Base-by-base conservation (phyloP, 1,140 invertebrate genomes). In the Orius insidiosus region DNA sequence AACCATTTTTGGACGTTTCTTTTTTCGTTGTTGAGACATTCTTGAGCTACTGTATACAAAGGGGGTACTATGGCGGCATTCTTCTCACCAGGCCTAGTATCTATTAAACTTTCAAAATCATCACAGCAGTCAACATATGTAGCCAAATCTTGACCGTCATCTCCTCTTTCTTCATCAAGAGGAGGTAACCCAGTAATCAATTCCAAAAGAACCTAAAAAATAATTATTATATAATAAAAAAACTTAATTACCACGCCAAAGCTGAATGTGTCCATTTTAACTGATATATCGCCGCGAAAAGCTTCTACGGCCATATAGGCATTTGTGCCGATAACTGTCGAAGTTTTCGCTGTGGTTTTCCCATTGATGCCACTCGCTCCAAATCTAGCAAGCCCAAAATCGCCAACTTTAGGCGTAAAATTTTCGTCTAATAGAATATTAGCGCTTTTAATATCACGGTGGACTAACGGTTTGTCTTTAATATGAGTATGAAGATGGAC, bases 251-350 rank as follows among this genome's bases (percentile, higher is more conserved):
- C 78, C 36, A 85, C 74, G 5, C 80, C 82, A 68, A 74, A 85
- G 57, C 80, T 82, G 58, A 74, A 85, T 9, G 76, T 71, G 58
- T 85, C 82, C 51, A 77, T 68, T 65, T 82, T 80, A 11, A 74
- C 67, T 15, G 78, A 78, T 36, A 84, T 65, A 38, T 80, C 75
- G 2, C 78, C 76, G 42, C 67, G 60, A 53, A 74, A 71, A 5
- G 76, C 78, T 63, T 85, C 80, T 1, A 75, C 77, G 19, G 80
- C 70, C 77, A 84, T 80, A 59, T 85, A 85, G 0, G 75, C 73
- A 3, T 68, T 68, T 6, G 80, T 83, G 10, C 80, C 80, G 53
- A 75, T 69, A 13, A 74, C 68, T 15, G 64, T 69, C 35, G 66
- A 67, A 1, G 71, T 71, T 32, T 66, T 68, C 35, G 67, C 66